phyloP scores from a whole-genome alignment of 2,888 invertebrate genomes.

The Venusia cambrica region DNA sequence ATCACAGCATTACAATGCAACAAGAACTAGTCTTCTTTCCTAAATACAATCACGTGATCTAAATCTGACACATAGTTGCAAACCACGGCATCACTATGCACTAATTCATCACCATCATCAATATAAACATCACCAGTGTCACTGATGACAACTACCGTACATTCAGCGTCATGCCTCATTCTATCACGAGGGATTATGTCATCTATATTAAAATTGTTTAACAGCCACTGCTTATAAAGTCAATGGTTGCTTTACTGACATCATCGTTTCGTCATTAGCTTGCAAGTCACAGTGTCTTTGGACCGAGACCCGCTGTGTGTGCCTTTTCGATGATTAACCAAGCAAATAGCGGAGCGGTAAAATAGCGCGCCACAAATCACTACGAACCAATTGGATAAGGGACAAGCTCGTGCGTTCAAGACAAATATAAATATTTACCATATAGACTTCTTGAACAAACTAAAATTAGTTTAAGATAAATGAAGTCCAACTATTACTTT shows the following conservation, averaged over 20 bases:
- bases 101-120: conserved; percentile 8
- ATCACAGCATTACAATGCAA: too few species aligned
- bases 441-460: too few species aligned
- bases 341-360: too few species aligned
- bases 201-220: conserved; percentile 21
- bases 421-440: too few species aligned
- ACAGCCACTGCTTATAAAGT: conserved; percentile 18
- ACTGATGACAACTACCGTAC: conserved; percentile 6
- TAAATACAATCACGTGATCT: conserved; percentile 1
- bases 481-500: neutral
- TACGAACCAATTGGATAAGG: too few species aligned
- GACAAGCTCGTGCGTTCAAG: too few species aligned
- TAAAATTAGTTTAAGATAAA: too few species aligned
- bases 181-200: conserved; percentile 13
- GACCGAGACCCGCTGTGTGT: conserved; percentile 1
- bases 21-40: neutral
- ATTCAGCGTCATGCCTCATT: conserved; percentile 8
- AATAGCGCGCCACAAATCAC: too few species aligned
- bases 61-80: neutral
- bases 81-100: neutral
- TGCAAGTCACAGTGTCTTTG: conserved; percentile 34
- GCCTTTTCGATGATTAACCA: conserved; percentile 16
- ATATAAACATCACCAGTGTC: conserved; percentile 7
- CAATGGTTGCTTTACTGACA: conserved; percentile 33
- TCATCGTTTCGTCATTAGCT: conserved; percentile 41